Base-by-base conservation (phyloP, 2,888 invertebrate genomes). In the Coelopa pilipes region DNA sequence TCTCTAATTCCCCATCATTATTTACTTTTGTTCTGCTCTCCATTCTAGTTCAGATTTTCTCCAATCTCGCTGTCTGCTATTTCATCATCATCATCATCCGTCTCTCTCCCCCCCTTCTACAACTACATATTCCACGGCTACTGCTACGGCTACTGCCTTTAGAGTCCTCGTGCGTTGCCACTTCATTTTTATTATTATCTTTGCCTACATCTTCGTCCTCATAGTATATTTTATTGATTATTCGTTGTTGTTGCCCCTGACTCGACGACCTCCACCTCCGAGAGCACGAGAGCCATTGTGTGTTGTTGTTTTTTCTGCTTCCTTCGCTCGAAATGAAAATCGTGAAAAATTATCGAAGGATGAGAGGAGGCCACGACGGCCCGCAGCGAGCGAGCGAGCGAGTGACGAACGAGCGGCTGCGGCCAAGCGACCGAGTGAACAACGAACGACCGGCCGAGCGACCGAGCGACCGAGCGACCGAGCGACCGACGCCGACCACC, bases 201-300 rank as follows among this genome's bases (percentile, higher is more conserved):
- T 45, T 65, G 47, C 55, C 55, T 68, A n/a, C 55, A 68, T 34
- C 24, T 68, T 68, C 55, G 53, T 47, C 17, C 12, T 66, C 21
- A 45, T 69, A 69, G 69, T 69, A 69, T 69, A 69, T 69, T 57
- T 69, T 69, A 69, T 69, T 69, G 69, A 69, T 69, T 69, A 15
- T 47, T 69, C 34, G 21, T 66, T 15, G 49, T 66, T 45, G 50
- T 66, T 66, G 66, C 19, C 21, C n/a, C 21, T n/a, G 34, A 7
- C 34, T n/a, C n/a, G n/a, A 34, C 34, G 34, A 34, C 34, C 34
- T 34, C 34, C 2, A 34, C 34, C 2, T 34, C 7, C 34, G 4
- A 34, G 2, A 7, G 2, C 7, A 34, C 7, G 34, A 34, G 34
- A 4, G 34, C 34, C 2, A 34, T 34, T 34, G 34, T 34, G 34